Conservation (phyloP, 2,113 vertebrate species). For the Aix galericulata region DNA sequence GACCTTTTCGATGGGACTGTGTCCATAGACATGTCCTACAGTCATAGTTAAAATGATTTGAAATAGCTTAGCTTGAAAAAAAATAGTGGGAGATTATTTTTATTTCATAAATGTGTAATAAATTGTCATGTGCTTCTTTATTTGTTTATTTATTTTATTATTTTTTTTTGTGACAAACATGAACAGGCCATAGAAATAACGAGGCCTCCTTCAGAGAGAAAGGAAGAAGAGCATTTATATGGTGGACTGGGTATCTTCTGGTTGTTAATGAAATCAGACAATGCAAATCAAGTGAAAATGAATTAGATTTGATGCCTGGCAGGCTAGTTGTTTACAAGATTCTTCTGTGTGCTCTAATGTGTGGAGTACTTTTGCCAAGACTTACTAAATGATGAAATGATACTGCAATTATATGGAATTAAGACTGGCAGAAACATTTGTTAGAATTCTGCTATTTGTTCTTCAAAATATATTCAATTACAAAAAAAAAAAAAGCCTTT, state of each 20-base stretch:
- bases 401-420: constrained; percentile 47
- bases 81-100: not conserved
- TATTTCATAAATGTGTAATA: not conserved
- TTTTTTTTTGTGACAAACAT: not conserved
- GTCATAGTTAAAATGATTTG: not conserved
- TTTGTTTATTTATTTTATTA: too few species aligned
- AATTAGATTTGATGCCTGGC: constrained; percentile 40
- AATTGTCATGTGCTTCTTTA: not conserved
- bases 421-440: constrained; percentile 3
- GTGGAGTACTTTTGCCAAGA: constrained; percentile 44
- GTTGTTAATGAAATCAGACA: constrained; percentile 48
- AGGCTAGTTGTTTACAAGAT: constrained; percentile 30
- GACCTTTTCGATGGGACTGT: not conserved
- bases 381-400: constrained; percentile 47
- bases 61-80: not conserved
- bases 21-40: not conserved
- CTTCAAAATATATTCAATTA: constrained; percentile 27
- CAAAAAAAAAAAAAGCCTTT: not conserved
- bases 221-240: not conserved
- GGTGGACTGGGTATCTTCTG: not conserved
- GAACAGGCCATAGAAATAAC: not conserved
- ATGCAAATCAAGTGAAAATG: constrained; percentile 55
- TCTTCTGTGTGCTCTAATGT: constrained; percentile 9
- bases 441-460: constrained; percentile 52
- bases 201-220: not conserved